A percentile compares a stretch with the other conserved stretches of the same genome.
phyloP scores from a whole-genome alignment of 2,797 vertebrate species.

The Rhinogobio ventralis region DNA sequence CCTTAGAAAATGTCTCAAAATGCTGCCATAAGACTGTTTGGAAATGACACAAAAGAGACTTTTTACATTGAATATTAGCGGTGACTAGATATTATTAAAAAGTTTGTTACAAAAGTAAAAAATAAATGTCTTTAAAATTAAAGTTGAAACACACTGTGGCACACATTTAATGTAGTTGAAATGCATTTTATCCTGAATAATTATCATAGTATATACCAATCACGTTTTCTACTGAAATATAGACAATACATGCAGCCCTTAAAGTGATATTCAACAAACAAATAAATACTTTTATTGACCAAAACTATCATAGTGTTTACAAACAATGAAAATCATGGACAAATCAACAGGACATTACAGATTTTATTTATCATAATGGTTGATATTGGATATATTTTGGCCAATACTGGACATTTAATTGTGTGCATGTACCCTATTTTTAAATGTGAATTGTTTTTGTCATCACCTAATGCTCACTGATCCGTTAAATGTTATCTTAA shows the following conservation, averaged over 20 bases:
- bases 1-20: slow-evolving; percentile 18
- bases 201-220: background rate
- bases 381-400: background rate
- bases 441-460: background rate
- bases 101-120: background rate
- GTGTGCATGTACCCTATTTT: background rate
- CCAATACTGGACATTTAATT: background rate
- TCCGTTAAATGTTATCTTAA: background rate
- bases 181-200: background rate
- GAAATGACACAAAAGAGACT: background rate
- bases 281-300: background rate
- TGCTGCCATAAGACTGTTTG: background rate
- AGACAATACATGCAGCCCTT: background rate
- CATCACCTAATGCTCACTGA: background rate
- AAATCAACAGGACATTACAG: background rate
- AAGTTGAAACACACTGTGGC: background rate
- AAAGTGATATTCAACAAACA: background rate
- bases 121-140: background rate
- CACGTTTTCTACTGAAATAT: background rate
- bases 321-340: background rate
- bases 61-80: background rate
- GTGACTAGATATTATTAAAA: background rate
- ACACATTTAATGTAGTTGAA: background rate
- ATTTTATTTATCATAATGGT: background rate
- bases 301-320: background rate